These are phyloP conservation scores for Mionectes olivaceus DNA, from an alignment of 2,797 vertebrate species.

Conservation along the genomic window DNA sequence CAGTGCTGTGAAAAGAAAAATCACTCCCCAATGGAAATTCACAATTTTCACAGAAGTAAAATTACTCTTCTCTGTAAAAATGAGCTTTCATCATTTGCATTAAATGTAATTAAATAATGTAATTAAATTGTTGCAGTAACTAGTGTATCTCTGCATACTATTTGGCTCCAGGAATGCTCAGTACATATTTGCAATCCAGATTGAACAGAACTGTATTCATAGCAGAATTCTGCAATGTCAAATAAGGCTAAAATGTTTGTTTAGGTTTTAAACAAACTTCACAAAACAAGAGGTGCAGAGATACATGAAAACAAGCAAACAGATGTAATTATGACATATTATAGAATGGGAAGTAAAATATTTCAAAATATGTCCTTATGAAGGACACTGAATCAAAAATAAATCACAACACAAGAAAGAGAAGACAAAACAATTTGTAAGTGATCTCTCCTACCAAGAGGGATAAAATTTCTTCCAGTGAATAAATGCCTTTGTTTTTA, in stretches of 20 bases:
- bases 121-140: slow-evolving; percentile 48
- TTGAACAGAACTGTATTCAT: not conserved
- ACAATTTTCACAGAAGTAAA: slow-evolving; percentile 34
- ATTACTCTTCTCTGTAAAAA: slow-evolving; percentile 24
- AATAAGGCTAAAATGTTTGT: not conserved
- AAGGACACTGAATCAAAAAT: not conserved
- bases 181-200: not conserved
- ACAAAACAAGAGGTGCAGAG: not conserved
- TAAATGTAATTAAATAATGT: slow-evolving; percentile 52
- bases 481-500: not conserved
- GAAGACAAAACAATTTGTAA: not conserved
- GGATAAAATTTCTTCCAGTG: not conserved
- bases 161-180: slow-evolving; percentile 8
- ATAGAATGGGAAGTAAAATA: not conserved
- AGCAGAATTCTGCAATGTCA: not conserved
- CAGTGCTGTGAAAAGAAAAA: slow-evolving; percentile 27
- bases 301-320: not conserved
- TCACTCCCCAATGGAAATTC: slow-evolving; percentile 24
- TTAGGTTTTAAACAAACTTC: not conserved
- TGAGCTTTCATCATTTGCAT: slow-evolving; percentile 28
- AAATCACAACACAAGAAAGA: not conserved
- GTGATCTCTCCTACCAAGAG: not conserved
- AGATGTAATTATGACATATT: not conserved
- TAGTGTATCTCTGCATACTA: slow-evolving; percentile 8
- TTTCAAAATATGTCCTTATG: not conserved